phyloP scores from a whole-genome alignment of 2,888 invertebrate genomes.

The Orthosia incerta region DNA sequence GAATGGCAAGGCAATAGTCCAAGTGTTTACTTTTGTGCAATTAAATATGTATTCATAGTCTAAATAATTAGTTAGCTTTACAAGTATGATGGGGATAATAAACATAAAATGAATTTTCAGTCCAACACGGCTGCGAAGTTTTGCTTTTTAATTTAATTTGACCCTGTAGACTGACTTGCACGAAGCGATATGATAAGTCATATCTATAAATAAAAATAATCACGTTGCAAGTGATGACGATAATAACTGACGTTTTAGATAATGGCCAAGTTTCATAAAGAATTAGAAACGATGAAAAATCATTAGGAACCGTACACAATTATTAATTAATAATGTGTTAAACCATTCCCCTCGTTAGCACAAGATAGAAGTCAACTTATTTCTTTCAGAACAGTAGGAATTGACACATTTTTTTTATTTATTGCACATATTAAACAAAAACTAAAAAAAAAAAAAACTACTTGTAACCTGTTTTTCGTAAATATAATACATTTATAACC shows the following conservation, averaged over 20 bases:
- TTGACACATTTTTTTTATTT: no score
- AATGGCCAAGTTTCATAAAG: not conserved
- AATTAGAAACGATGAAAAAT: not conserved
- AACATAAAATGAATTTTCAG: not conserved
- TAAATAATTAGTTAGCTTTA: no score
- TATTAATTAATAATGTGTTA: not conserved
- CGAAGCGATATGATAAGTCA: slow-evolving; percentile 1
- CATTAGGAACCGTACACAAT: not conserved
- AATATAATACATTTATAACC: not conserved
- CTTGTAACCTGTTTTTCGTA: not conserved
- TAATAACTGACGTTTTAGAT: slow-evolving; percentile 11
- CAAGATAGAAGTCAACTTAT: not conserved
- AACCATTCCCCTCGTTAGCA: not conserved
- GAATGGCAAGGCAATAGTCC: no score
- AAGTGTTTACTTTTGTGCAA: no score
- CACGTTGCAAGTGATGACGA: not conserved
- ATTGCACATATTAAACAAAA: not conserved
- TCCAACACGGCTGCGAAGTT: not conserved
- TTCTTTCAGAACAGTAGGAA: not conserved
- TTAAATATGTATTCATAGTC: no score
- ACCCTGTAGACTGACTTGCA: not conserved
- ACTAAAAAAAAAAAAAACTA: not conserved
- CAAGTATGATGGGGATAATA: not conserved
- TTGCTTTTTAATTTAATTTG: not conserved
- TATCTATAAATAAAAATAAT: slow-evolving; percentile 17